These are phyloP conservation scores for Indicator maculatus DNA, from an alignment of 2,113 vertebrate species.

Conservation along the genomic window DNA sequence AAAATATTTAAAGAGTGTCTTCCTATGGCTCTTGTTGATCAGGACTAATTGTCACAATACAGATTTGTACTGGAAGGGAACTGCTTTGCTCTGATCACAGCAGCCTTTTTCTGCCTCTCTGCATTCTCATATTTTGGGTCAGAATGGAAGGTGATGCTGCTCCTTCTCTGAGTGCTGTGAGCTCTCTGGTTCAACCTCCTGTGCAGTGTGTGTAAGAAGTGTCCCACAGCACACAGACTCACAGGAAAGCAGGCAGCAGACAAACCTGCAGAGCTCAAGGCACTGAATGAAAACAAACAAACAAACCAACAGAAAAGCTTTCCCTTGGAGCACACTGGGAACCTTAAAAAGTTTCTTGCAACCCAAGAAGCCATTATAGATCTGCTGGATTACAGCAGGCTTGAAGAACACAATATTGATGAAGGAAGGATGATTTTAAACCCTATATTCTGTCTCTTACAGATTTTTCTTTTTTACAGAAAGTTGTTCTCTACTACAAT, in stretches of 20 bases:
- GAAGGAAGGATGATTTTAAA: background rate
- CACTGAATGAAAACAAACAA: background rate
- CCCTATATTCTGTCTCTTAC: background rate
- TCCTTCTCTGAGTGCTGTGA: rapidly evolving
- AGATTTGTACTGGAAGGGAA: background rate
- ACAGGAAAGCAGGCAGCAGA: background rate
- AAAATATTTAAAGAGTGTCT: background rate
- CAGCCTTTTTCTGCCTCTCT: background rate
- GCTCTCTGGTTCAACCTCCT: background rate
- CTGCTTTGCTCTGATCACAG: background rate
- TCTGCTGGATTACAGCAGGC: background rate
- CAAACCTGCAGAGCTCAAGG: background rate
- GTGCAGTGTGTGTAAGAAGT: rapidly evolving
- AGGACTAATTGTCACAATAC: too few relatives aligned
- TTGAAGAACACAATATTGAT: background rate
- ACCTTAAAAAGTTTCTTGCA: background rate
- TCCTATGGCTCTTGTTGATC: too few relatives aligned
- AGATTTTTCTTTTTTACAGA: background rate
- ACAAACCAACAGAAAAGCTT: background rate
- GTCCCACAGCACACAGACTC: background rate
- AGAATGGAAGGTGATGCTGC: background rate
- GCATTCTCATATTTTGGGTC: background rate
- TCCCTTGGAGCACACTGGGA: background rate
- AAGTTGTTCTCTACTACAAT: background rate
- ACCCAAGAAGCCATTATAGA: background rate